Conservation (phyloP, 2,113 vertebrate genomes). For the Onychostruthus taczanowskii region DNA sequence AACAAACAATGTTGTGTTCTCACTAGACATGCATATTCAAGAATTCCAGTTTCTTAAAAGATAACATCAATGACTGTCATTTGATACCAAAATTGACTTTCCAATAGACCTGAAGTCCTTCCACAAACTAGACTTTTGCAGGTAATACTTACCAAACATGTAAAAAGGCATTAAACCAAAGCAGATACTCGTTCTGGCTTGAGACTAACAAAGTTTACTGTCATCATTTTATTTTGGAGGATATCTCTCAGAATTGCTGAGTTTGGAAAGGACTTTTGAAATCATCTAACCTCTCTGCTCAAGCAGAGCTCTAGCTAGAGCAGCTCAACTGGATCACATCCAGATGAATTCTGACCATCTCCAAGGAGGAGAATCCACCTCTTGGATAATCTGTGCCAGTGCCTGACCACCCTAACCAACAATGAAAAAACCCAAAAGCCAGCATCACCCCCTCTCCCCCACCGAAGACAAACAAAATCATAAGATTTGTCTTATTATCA, state of each 20-base stretch:
- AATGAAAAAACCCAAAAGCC: background rate
- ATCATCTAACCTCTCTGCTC: background rate
- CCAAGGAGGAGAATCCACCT: background rate
- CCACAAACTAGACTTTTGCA: background rate
- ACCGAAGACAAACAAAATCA: background rate
- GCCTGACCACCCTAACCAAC: background rate
- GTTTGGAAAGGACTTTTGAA: background rate
- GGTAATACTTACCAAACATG: background rate
- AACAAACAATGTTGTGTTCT: background rate
- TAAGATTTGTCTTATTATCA: background rate
- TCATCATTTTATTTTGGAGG: background rate
- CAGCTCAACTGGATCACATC: background rate
- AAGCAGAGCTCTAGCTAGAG: background rate
- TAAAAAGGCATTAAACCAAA: background rate
- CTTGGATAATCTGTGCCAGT: background rate
- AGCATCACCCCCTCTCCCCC: fast-evolving
- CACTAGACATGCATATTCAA: background rate
- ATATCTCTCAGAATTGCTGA: background rate
- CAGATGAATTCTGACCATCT: background rate
- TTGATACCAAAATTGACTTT: background rate
- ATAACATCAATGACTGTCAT: background rate
- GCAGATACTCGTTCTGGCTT: background rate
- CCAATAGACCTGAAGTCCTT: background rate
- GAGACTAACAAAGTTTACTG: background rate
- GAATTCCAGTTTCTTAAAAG: background rate